Base-by-base conservation (phyloP, 2,888 invertebrate species). In the Panzeria rudis region DNA sequence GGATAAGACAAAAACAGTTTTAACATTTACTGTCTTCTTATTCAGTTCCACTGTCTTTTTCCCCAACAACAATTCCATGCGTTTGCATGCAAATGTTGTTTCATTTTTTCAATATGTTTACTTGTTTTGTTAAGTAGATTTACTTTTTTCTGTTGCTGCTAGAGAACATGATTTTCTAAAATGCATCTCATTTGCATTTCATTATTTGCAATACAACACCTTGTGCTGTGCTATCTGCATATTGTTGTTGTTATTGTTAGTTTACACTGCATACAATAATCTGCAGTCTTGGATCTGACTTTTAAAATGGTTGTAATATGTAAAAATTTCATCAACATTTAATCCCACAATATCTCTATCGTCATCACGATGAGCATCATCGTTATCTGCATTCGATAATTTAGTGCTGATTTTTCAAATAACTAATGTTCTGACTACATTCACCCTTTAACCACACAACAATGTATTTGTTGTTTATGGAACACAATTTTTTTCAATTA, bases 101-200 rank as follows among this genome's bases (percentile, higher is more conserved):
- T 25, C 13, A 11, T 50, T 38, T 29, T 29, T 20, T 52, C 50
- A 29, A 52, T 62, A 35, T 69, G 35, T 50, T 64, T 44, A 2
- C 64, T 47, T 69, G 69, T 59, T 52, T 75, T 64, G 54, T 75
- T 78, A 87, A 81, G 81, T 78, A 73, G 77, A 73, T 85, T 69
- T 89, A 87, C 86, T 23, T 50, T 73, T 1, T 29, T 44, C 15
- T 59, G 44, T 17, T 68, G 87, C 87, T 87, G 35, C 68, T n/a
- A 76, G 13, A 83, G 17, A 20, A 69, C 68, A 81, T 89, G 88
- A 89, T 90, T 89, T 89, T 88, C 87, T 73, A 56, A 90, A 90
- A 89, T 89, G 90, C 90, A 90, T 90, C 90, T 90, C 89, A 90
- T 90, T 90, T 90, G 90, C 90, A 90, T 90, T 89, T 90, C 88